Percentiles rank a stretch among this genome's conserved stretches.
These are phyloP conservation scores for Chelidonichthys spinosus DNA, from an alignment of 2,797 vertebrate species.

Conservation along the genomic window DNA sequence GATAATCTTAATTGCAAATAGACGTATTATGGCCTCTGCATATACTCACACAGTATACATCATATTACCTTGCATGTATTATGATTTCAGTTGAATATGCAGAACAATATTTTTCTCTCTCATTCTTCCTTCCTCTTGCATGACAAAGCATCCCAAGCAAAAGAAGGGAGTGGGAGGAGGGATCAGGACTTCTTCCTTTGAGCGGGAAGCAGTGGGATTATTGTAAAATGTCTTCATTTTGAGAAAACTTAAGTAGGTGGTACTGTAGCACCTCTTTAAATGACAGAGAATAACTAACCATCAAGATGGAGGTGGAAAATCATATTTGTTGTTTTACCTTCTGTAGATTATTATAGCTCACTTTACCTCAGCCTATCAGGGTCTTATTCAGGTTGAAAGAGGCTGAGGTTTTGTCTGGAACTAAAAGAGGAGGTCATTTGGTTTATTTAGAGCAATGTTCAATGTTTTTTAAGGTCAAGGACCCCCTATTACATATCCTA, in stretches of 20 bases:
- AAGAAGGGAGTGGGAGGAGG: neutral
- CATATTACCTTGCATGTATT: neutral
- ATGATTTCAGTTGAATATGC: constrained; percentile 22
- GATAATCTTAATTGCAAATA: constrained; percentile 35
- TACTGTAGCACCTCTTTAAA: neutral
- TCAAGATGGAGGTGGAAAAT: neutral
- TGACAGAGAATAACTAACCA: neutral
- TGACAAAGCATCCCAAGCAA: neutral
- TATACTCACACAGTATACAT: neutral
- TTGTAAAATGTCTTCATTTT: neutral
- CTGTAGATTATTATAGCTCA: neutral
- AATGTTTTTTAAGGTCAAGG: too few relatives aligned
- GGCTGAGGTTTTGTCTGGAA: neutral
- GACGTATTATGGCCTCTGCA: neutral
- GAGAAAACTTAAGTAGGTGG: neutral
- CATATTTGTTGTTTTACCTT: neutral
- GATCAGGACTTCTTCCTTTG: neutral
- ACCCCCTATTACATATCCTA: too few relatives aligned
- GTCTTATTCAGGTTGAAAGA: neutral
- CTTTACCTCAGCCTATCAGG: neutral
- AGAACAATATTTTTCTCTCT: neutral
- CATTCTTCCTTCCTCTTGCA: neutral
- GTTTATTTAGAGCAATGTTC: neutral
- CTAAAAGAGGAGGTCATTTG: neutral
- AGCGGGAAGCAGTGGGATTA: neutral